Base-by-base conservation (phyloP, 2,888 invertebrate genomes). In the Cryptocephalus moraei region DNA sequence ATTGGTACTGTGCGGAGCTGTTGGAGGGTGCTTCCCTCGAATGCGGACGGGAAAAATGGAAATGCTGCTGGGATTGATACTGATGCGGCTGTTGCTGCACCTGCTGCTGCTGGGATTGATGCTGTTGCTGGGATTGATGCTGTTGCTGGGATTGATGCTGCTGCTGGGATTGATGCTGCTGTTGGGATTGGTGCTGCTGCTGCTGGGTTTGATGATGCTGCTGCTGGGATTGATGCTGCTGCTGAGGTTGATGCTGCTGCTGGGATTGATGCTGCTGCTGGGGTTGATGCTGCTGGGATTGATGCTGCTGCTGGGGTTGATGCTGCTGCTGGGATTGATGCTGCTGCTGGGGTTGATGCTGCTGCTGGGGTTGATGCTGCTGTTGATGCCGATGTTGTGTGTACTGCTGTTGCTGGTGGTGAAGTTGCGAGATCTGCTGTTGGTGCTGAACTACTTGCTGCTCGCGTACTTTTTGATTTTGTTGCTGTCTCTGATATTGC, bases 41-140 rank as follows among this genome's bases (percentile, higher is more conserved):
- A 13, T 63, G 62, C 8, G 64, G 62, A 13, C 58, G 53, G 8
- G 61, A 52, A 47, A 62, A 61, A 36, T 59, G 61, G 43, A 56
- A 62, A n/a, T 45, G 48, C 43, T 49, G 55, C 32, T 55, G 54
- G 31, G 54, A 54, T 36, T 55, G 57, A 32, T 58, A 61, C 14
- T 56, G 55, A 40, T 51, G 58, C 10, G 47, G 48, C 33, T 50
- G 56, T 36, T 36, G 36, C 4, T 4, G n/a, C n/a, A 36, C 36
- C 36, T 71, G 62, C 68, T 44, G 53, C 45, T 10, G 48, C 12
- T 10, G 11, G 46, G 48, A 43, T 49, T 55, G 46, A 1, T 43
- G 52, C 39, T 42, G 46, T 33, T 41, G 33, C 4, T 39, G 39
- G 6, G 13, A 9, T 3, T 46, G 46, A 8, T 42, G 41, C 10